These are phyloP conservation scores for Candoia aspera DNA, from an alignment of 2,113 vertebrate species.

Conservation along the genomic window DNA sequence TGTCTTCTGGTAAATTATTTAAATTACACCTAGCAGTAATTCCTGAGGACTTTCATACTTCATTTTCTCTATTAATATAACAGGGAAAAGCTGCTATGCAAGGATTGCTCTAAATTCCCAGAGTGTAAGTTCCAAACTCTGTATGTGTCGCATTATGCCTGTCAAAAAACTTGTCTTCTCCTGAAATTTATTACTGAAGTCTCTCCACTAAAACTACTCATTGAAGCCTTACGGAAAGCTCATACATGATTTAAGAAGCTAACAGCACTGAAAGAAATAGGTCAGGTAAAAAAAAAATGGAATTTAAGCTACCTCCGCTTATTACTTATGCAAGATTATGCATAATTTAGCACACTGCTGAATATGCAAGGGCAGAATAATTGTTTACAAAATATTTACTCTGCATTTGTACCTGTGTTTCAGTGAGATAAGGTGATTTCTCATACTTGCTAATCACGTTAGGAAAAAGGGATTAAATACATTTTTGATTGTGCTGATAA, in stretches of 20 bases:
- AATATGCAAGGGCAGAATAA: constrained; percentile 87
- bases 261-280: constrained; percentile 89
- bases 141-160: constrained; percentile 82
- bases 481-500: constrained; percentile 83
- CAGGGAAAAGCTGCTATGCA: constrained; percentile 82
- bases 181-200: constrained; percentile 86
- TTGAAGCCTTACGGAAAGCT: constrained; percentile 86
- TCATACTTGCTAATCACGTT: constrained; percentile 82
- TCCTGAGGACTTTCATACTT: constrained; percentile 84
- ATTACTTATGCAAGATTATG: constrained; percentile 90
- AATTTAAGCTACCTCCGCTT: constrained; percentile 87
- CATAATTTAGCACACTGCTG: constrained; percentile 89
- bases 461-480: constrained; percentile 80
- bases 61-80: constrained; percentile 86
- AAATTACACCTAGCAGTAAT: constrained; percentile 85
- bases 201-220: constrained; percentile 83
- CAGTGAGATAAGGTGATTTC: constrained; percentile 83
- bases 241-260: constrained; percentile 89
- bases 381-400: constrained; percentile 91
- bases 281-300: constrained; percentile 81
- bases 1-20: constrained; percentile 87
- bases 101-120: constrained; percentile 85
- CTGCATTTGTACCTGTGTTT: constrained; percentile 82
- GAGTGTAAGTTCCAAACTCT: constrained; percentile 82
- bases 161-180: constrained; percentile 86